Evolutionary conservation across 2,113 vertebrate genomes (phyloP), one percentile per base, ranked within the genome.

Genomic region (Pelecanoides urinatrix): DNA sequence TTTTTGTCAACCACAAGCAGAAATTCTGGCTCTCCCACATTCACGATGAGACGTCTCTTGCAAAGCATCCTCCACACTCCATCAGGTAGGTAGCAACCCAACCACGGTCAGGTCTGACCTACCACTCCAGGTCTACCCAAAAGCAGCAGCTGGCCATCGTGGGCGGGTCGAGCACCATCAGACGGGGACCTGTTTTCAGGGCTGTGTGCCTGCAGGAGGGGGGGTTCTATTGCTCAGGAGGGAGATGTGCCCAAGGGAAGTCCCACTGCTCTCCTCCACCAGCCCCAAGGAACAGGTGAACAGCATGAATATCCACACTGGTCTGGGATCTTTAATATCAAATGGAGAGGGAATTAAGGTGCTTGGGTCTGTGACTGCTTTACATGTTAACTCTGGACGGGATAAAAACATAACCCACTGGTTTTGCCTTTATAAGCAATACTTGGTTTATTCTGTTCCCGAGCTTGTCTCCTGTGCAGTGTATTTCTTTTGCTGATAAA

Each of bases 401-500:
- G 77, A 70, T 34, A n/a, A 73, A 94, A 94, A 82, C 7, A 0
- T 85, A 86, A 83, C 80, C 40, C 4, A 0, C 42, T 66, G 81
- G 3, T 82, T 95, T 91, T 90, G 74, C 47, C 92, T 96, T 90
- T 88, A 70, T 90, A 88, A 94, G 94, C 89, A 88, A 74, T 62
- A 80, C 34, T 94, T 86, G 87, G 81, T 81, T 92, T 82, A 56
- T 55, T 86, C 84, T 70, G 62, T 62, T 92, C 84, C 84, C 0
- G 5, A 91, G 95, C 85, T 85, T 90, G 94, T 97, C 93, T 96
- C 90, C 81, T 63, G 62, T 90, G 94, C 91, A 92, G 74, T 38
- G 47, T 91, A 80, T 97, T 97, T 88, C 90, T 96, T 95, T 70
- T 80, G 86, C 96, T 94, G 93, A 95, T 96, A 97, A 97, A 97